These are phyloP conservation scores for Danio tinwini DNA, from an alignment of 2,797 vertebrate species.

Conservation along the genomic window DNA sequence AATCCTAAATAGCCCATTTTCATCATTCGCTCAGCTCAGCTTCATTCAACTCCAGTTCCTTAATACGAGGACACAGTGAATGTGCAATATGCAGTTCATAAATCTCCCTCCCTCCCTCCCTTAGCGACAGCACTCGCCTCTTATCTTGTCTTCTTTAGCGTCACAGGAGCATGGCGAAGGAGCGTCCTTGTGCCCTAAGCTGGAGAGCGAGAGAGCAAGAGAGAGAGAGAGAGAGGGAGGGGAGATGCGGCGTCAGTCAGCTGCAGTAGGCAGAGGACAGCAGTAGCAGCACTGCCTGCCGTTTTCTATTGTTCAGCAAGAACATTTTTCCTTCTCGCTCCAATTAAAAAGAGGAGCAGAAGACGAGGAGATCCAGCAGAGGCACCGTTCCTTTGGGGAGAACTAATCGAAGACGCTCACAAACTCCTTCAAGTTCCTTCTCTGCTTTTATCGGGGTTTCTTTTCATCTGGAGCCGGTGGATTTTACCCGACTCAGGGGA, in stretches of 20 bases:
- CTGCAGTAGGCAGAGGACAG: constrained; percentile 82
- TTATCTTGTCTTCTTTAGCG: constrained; percentile 67
- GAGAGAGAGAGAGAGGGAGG: constrained; percentile 66
- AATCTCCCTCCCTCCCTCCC: constrained; percentile 71
- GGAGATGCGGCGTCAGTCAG: constrained; percentile 75
- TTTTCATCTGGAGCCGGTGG: constrained; percentile 70
- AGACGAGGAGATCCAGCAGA: constrained; percentile 51
- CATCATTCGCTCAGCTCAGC: constrained; percentile 1
- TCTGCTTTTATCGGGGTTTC: constrained; percentile 37
- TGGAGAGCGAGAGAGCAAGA: constrained; percentile 30
- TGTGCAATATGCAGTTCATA: constrained; percentile 46
- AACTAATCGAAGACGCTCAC: constrained; percentile 48
- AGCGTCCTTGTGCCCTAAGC: constrained; percentile 60
- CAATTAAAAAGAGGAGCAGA: constrained; percentile 64
- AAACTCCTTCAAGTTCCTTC: constrained; percentile 50
- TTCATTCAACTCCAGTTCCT: constrained; percentile 16
- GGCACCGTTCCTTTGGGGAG: constrained; percentile 61
- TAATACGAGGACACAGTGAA: constrained; percentile 20
- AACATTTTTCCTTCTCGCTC: constrained; percentile 68
- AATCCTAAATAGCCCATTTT: background rate
- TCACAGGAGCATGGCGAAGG: constrained; percentile 54
- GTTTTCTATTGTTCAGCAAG: constrained; percentile 75
- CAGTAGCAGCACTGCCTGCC: constrained; percentile 71
- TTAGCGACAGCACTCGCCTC: constrained; percentile 55
- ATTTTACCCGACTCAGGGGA: constrained; percentile 77